These are phyloP conservation scores for Pegoplata infirma DNA, from an alignment of 2,888 invertebrate genomes.

Conservation along the genomic window DNA sequence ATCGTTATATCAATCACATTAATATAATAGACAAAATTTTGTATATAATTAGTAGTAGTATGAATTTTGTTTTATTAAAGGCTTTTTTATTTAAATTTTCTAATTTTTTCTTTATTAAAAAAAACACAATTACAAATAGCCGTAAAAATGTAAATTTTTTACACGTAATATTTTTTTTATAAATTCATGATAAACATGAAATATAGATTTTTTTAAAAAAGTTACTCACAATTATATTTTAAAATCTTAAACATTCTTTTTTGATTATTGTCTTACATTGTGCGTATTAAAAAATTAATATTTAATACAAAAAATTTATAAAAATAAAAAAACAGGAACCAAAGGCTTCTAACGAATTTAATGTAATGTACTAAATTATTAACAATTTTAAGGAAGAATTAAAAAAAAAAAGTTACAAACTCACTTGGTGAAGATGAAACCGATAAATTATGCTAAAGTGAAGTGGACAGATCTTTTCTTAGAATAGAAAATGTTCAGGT, in stretches of 20 bases:
- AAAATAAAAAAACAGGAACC: background rate
- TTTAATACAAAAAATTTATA: background rate
- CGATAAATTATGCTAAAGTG: no score
- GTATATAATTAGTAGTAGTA: constrained; percentile 22
- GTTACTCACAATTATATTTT: background rate
- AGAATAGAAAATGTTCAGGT: no score
- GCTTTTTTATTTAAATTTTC: background rate
- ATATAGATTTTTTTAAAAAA: constrained; percentile 2
- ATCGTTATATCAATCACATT: constrained; percentile 49
- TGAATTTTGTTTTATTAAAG: constrained; percentile 7
- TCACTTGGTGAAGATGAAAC: background rate
- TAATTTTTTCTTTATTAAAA: background rate
- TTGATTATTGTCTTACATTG: constrained; percentile 32
- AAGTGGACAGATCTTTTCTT: no score
- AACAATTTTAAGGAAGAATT: background rate
- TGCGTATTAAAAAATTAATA: constrained; percentile 9
- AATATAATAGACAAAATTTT: constrained; percentile 54
- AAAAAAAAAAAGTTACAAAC: constrained; percentile 4
- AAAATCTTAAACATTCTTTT: constrained; percentile 4
- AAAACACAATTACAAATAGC: background rate
- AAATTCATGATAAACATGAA: constrained; percentile 12
- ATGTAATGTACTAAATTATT: background rate
- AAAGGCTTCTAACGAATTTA: background rate
- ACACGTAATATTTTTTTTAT: background rate
- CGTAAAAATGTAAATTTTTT: background rate